Conservation (phyloP, 2,888 invertebrate genomes). For the Pachymerium ferrugineum region DNA sequence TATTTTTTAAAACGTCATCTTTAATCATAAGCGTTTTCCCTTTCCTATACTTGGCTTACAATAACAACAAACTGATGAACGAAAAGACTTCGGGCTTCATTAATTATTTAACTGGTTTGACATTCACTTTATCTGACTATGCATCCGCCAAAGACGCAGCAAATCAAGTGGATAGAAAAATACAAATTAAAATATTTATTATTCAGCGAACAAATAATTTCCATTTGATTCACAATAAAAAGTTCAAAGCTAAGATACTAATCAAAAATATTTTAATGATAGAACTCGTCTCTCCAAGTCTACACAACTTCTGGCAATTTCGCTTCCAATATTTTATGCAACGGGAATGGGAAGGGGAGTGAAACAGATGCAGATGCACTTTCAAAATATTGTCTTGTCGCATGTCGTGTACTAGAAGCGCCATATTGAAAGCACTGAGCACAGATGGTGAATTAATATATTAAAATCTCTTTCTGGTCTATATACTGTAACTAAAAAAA, state of each 20-base stretch:
- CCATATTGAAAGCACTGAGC: conserved; percentile 18
- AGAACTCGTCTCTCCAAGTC: neutral
- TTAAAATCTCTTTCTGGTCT: conserved; percentile 16
- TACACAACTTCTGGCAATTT: neutral
- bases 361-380: neutral
- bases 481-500: neutral
- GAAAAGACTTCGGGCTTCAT: neutral
- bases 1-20: too few species aligned
- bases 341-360: neutral
- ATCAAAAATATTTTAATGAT: neutral
- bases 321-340: conserved; percentile 10
- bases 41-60: neutral
- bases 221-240: too few species aligned
- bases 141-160: too few species aligned
- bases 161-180: neutral
- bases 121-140: neutral
- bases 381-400: conserved; percentile 18
- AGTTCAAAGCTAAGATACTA: too few species aligned
- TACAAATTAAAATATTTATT: neutral
- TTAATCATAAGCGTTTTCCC: too few species aligned
- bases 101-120: neutral
- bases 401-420: neutral
- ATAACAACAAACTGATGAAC: neutral
- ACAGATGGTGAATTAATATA: conserved; percentile 21
- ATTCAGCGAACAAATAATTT: neutral